Base-by-base conservation (phyloP, 2,888 invertebrate genomes). In the Papilio elwesi region DNA sequence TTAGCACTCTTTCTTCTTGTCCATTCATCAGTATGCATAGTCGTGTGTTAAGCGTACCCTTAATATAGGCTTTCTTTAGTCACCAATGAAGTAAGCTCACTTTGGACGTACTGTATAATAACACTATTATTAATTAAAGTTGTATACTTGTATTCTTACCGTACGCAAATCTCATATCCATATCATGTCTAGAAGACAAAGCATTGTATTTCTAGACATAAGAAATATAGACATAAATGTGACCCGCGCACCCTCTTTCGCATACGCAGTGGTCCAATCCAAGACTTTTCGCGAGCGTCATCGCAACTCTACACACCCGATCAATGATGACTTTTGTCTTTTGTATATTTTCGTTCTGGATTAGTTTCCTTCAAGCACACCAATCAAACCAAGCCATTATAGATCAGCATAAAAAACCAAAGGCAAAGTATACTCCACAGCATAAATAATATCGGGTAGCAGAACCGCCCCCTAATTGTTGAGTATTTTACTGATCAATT, bases 351-450 rank as follows among this genome's bases (percentile, higher is more conserved):
- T 57, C 36, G 57, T 57, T 36, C 57, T 36, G 38, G 36, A 59
- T 38, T n/a, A 59, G 59, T 38, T 59, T 38, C 59, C 59, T 59
- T 59, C 9, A 59, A 59, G 59, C n/a, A 59, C n/a, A 13, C 36
- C 59, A 59, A 59, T 36, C n/a, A 38, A 57, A 57, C 12, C 43
- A 26, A 57, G 36, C 38, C n/a, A n/a, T 38, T 59, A n/a, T 38
- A 38, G 38, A 57, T 7, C 12, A 38, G 6, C n/a, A 13, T 38
- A 38, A 12, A 55, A 11, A 26, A 26, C 26, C 43, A 43, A 9
- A 9, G 43, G 6, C 43, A 3, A 43, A 4, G 43, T 43, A 7
- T 43, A 43, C 6, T 43, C 26, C 26, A 26, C 26, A 2, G 2
- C 26, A 26, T 26, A 26, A 4, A 55, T 26, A 16, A 53, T 6